These are phyloP conservation scores for Neoascia interrupta DNA, from an alignment of 2,888 invertebrate genomes.

Conservation along the genomic window DNA sequence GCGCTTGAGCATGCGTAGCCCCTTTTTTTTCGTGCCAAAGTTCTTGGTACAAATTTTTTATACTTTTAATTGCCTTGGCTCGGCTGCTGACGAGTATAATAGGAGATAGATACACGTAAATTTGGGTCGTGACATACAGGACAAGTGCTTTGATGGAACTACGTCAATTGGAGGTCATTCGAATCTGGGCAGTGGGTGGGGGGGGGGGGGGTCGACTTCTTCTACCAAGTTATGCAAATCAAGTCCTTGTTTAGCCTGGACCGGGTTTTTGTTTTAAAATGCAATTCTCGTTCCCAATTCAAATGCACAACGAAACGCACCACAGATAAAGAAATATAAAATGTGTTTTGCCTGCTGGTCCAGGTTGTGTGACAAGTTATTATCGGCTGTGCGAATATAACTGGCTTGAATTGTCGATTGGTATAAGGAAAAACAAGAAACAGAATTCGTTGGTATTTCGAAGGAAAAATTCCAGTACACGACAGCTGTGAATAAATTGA, in stretches of 20 bases:
- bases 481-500: constrained; percentile 70
- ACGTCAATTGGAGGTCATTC: constrained; percentile 47
- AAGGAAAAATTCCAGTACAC: constrained; percentile 12
- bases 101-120: too few relatives aligned
- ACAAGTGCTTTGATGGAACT: constrained; percentile 34
- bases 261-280: constrained; percentile 25
- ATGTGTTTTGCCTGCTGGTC: constrained; percentile 60
- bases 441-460: constrained; percentile 54
- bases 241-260: constrained; percentile 34
- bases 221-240: not conserved
- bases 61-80: constrained; percentile 51
- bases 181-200: not conserved
- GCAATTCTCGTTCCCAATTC: constrained; percentile 41
- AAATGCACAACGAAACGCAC: not conserved
- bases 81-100: too few relatives aligned
- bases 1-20: constrained; percentile 62
- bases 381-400: constrained; percentile 50
- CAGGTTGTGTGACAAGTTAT: constrained; percentile 69
- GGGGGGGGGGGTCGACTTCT: too few relatives aligned
- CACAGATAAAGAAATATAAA: constrained; percentile 62
- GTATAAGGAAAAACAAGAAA: constrained; percentile 32
- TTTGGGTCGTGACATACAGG: constrained; percentile 33
- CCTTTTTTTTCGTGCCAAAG: constrained; percentile 15
- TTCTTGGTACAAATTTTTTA: constrained; percentile 21
- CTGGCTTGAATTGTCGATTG: constrained; percentile 59